Evolutionary conservation across 2,113 vertebrate species (phyloP).

Genomic region (Aythya baeri): DNA sequence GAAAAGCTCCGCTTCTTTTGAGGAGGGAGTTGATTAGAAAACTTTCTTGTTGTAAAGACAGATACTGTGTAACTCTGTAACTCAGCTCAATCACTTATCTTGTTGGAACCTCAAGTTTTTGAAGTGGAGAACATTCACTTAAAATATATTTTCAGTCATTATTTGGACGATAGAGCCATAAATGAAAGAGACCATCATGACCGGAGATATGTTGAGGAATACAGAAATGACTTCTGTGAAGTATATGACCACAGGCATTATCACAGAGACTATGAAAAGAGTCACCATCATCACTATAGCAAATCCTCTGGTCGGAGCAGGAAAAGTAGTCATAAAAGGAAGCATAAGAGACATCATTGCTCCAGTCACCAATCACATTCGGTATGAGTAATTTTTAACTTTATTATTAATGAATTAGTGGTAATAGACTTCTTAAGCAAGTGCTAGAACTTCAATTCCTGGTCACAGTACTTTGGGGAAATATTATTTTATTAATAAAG

Average conservation of each 20-base stretch:
- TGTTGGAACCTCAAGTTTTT: constrained; percentile 66
- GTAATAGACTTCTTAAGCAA: constrained; percentile 67
- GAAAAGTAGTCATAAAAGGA: constrained; percentile 87
- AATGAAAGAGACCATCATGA: constrained; percentile 83
- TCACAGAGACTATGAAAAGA: constrained; percentile 84
- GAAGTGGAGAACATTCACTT: constrained; percentile 71
- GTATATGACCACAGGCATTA: constrained; percentile 80
- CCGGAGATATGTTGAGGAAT: constrained; percentile 80
- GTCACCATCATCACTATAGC: constrained; percentile 89
- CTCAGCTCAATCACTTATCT: constrained; percentile 61
- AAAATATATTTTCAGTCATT: constrained; percentile 82
- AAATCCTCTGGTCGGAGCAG: constrained; percentile 89
- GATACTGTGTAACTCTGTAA: constrained; percentile 35
- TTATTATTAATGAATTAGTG: constrained; percentile 70
- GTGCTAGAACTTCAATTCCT: constrained; percentile 63
- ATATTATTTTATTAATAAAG: neutral
- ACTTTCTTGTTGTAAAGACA: constrained; percentile 47
- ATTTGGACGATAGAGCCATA: constrained; percentile 80
- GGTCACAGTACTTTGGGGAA: constrained; percentile 43
- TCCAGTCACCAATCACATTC: constrained; percentile 84
- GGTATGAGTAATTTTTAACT: constrained; percentile 86
- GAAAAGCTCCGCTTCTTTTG: neutral
- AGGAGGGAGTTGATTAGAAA: constrained; percentile 47
- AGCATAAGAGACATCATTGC: constrained; percentile 79
- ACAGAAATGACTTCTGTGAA: constrained; percentile 82